Evolutionary conservation across 2,888 invertebrate genomes (phyloP), one percentile per base, ranked within the genome.

Genomic region (Hydropsyche betteni): DNA sequence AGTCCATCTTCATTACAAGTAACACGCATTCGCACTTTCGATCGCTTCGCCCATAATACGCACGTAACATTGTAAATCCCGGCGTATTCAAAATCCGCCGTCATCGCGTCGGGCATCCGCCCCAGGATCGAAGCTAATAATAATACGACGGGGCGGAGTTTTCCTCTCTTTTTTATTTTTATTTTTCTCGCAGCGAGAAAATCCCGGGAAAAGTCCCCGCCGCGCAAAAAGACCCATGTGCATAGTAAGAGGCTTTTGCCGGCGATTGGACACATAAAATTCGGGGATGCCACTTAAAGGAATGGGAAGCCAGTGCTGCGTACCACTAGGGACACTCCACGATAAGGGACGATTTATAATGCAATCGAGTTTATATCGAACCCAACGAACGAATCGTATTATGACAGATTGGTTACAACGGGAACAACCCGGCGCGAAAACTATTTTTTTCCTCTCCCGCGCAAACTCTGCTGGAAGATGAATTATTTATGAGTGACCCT

Each of bases 301-400:
- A 74, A 77, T 76, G 74, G 76, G 69, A 58, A 33, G 50, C 12
- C 14, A 50, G 70, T 64, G 68, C 33, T 64, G 10, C 12, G 72
- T 24, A 24, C 61, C 55, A 68, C 69, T 64, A 24, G 68, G 71
- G 68, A 36, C 68, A 68, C 33, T 51, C n/a, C 24, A 24, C 68
- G 75, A 77, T 77, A 75, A 77, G 73, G 74, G 74, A 61, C 69
- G 74, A 74, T 75, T 77, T 77, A 77, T 76, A 74, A 53, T 68
- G 70, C 70, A 70, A 70, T 70, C 33, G 51, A 53, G 52, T 70
- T 53, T 53, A 53, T 51, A 70, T 70, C 34, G 53, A 8, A 7
- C 64, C 64, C 64, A n/a, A 55, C 55, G 69, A 53, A 53, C 33
- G 53, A 38, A 70, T 53, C 10, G 38, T 70, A 70, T 70, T 70